Evolutionary conservation across 2,113 vertebrate genomes (phyloP).

Genomic region (Oncorhynchus kisutch): DNA sequence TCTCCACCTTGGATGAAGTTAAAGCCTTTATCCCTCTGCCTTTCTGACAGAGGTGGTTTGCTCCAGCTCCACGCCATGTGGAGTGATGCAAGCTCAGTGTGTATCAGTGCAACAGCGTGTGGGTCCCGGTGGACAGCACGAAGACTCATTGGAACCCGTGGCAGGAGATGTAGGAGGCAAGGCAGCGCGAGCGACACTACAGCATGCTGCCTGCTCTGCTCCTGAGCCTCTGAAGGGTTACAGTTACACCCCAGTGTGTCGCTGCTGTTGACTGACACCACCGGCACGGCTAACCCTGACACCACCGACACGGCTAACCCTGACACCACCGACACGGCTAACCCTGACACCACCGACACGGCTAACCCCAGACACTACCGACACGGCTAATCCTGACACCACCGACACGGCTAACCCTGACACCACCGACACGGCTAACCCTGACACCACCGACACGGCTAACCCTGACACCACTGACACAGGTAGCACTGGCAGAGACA

Average conservation of each 20-base stretch:
- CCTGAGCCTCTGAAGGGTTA: conserved; percentile 81
- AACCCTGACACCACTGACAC: conserved; percentile 7
- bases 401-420: conserved; percentile 50
- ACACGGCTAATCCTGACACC: conserved; percentile 41
- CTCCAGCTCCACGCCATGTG: conserved; percentile 32
- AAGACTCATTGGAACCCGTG: conserved; percentile 74
- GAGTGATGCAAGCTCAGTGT: conserved; percentile 73
- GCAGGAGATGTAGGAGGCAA: conserved; percentile 85
- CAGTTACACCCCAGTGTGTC: conserved; percentile 85
- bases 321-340: conserved; percentile 3
- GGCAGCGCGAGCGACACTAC: conserved; percentile 55
- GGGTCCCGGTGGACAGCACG: conserved; percentile 52
- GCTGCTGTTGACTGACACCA: conserved; percentile 36
- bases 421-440: conserved; percentile 46
- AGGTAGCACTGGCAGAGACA: background rate
- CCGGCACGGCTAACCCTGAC: conserved; percentile 41
- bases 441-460: conserved; percentile 47
- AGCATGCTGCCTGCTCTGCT: conserved; percentile 78
- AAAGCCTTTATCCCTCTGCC: conserved; percentile 60
- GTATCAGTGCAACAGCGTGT: conserved; percentile 65
- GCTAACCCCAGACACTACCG: conserved; percentile 43
- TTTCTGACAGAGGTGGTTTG: conserved; percentile 43
- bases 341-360: conserved; percentile 7
- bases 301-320: no score
- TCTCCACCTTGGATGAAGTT: conserved; percentile 57